These are phyloP conservation scores for Dysidea cf. avara DNA, from an alignment of 37 sponge, comb jelly and placozoan genomes.

Conservation along the genomic window DNA sequence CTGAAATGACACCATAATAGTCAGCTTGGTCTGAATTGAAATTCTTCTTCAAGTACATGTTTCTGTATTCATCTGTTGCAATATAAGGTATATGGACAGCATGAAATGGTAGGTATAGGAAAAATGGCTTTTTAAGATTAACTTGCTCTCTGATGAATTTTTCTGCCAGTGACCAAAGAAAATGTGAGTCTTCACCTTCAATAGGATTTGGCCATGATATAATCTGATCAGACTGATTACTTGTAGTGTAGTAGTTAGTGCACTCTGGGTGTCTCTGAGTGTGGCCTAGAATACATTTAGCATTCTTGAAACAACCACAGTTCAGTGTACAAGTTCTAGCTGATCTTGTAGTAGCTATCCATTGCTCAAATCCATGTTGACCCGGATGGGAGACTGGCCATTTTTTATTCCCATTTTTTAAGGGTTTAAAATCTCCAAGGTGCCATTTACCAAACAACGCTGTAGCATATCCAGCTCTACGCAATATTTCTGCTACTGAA, in stretches of 20 bases:
- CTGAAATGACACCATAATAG: conserved; percentile 42
- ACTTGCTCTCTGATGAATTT: conserved; percentile 12
- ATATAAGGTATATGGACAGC: conserved; percentile 61
- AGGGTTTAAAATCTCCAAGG: no score
- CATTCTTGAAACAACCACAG: conserved; percentile 55
- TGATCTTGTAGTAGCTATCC: conserved; percentile 59
- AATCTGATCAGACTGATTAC: not conserved
- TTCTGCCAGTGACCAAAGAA: conserved; percentile 23
- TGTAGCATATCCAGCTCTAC: conserved; percentile 40
- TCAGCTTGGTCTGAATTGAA: no score
- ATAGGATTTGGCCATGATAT: conserved; percentile 11
- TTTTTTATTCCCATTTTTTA: conserved; percentile 57
- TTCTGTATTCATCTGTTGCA: conserved; percentile 28
- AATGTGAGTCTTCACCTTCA: conserved; percentile 55
- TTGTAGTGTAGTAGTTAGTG: conserved; percentile 48
- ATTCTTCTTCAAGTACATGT: conserved; percentile 6
- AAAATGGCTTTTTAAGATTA: conserved; percentile 40
- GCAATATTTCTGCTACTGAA: conserved; percentile 51
- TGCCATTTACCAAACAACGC: conserved; percentile 70
- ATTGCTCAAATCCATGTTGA: conserved; percentile 59
- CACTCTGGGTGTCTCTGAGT: conserved; percentile 37
- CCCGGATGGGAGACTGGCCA: conserved; percentile 71
- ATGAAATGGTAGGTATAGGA: no score
- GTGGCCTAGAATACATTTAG: conserved; percentile 43
- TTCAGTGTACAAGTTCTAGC: conserved; percentile 46